Evolutionary conservation across 2,113 vertebrate genomes (phyloP).

Genomic region (Rhinoptilus africanus): DNA sequence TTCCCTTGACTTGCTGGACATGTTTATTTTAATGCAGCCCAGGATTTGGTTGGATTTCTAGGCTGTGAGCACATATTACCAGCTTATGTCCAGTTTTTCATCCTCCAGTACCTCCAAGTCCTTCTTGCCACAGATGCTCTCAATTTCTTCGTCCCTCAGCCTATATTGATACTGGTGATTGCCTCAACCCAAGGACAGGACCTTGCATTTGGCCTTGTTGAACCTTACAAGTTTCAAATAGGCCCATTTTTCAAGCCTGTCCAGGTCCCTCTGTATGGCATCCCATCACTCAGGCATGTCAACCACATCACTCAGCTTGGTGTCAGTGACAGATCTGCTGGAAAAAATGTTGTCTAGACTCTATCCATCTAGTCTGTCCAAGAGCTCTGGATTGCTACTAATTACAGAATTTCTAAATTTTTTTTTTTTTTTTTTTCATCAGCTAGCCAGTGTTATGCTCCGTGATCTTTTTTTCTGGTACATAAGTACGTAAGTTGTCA

Average conservation of each 20-base stretch:
- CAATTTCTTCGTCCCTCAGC: background rate
- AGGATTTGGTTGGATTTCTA: background rate
- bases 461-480: accelerated
- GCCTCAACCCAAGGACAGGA: background rate
- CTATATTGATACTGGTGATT: background rate
- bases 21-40: background rate
- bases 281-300: background rate
- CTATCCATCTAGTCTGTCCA: background rate
- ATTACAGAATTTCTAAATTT: background rate
- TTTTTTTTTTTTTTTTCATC: background rate
- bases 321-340: background rate
- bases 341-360: background rate
- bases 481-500: background rate
- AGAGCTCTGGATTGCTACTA: background rate
- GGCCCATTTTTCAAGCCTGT: background rate
- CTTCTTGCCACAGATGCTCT: background rate
- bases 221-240: background rate
- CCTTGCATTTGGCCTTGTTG: background rate
- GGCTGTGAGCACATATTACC: background rate
- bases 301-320: background rate
- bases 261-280: background rate
- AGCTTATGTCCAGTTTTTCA: background rate
- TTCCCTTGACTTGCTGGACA: background rate
- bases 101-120: background rate
- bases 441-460: background rate